Evolutionary conservation across 2,888 invertebrate genomes (phyloP).

Genomic region (Carabus problematicus): DNA sequence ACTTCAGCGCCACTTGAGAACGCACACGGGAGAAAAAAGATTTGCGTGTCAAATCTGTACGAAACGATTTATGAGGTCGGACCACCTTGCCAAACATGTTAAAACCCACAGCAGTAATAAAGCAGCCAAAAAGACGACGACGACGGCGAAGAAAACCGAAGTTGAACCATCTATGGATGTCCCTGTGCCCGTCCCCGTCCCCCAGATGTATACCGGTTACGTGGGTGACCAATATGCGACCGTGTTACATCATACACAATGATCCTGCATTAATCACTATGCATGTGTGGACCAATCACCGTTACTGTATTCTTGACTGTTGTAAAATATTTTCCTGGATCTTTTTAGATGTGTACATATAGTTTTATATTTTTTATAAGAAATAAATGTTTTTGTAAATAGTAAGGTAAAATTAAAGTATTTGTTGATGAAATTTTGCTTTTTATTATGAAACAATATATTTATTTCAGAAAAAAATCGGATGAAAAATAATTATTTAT

Average conservation of each 20-base stretch:
- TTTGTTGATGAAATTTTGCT: too few species aligned
- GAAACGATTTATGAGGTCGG: conserved; percentile 91
- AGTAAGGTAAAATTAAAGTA: too few species aligned
- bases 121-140: conserved; percentile 60
- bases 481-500: too few species aligned
- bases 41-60: conserved; percentile 87
- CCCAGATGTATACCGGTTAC: conserved; percentile 24
- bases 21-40: conserved; percentile 89
- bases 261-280: too few species aligned
- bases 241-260: not conserved
- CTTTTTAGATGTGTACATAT: conserved; percentile 20
- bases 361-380: conserved; percentile 30
- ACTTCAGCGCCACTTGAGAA: conserved; percentile 85
- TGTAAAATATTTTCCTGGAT: conserved; percentile 11
- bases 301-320: conserved; percentile 3
- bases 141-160: conserved; percentile 59
- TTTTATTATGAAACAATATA: too few species aligned
- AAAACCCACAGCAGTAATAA: conserved; percentile 82
- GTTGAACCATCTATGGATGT: conserved; percentile 43
- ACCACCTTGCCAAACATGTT: conserved; percentile 91
- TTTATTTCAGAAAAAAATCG: too few species aligned
- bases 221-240: not conserved
- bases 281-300: conserved; percentile 16
- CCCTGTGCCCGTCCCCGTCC: conserved; percentile 14
- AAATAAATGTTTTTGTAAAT: too few species aligned